phyloP scores from a whole-genome alignment of 2,113 vertebrate species.

The Strix uralensis region DNA sequence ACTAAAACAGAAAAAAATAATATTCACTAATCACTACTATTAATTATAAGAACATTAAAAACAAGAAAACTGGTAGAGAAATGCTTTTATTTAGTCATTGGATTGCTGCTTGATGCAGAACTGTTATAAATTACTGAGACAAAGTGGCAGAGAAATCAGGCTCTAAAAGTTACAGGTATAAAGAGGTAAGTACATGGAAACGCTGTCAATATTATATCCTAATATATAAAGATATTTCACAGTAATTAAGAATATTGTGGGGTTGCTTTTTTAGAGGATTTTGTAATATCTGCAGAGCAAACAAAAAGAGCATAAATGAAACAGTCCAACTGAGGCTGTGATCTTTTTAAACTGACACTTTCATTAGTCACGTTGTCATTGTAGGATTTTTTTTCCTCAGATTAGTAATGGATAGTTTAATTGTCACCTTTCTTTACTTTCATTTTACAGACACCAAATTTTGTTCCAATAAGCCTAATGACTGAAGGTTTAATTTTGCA shows the following conservation, averaged over 20 bases:
- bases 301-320: background rate
- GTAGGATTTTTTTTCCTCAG: background rate
- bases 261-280: background rate
- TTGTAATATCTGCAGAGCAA: background rate
- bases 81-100: background rate
- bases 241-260: rapidly evolving
- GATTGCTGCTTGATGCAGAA: background rate
- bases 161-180: background rate
- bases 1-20: background rate
- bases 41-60: background rate
- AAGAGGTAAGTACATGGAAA: background rate
- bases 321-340: background rate
- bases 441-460: background rate
- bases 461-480: background rate
- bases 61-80: background rate
- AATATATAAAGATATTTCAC: background rate
- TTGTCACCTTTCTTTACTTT: background rate
- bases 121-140: background rate
- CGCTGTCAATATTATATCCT: background rate
- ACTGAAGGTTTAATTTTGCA: background rate
- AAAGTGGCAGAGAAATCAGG: background rate
- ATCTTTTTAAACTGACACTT: background rate
- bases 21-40: background rate
- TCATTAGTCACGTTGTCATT: background rate
- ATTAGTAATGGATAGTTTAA: background rate